Conservation (phyloP, 37 sponge, comb jelly and placozoan genomes). For the Eunapius fragilis region DNA sequence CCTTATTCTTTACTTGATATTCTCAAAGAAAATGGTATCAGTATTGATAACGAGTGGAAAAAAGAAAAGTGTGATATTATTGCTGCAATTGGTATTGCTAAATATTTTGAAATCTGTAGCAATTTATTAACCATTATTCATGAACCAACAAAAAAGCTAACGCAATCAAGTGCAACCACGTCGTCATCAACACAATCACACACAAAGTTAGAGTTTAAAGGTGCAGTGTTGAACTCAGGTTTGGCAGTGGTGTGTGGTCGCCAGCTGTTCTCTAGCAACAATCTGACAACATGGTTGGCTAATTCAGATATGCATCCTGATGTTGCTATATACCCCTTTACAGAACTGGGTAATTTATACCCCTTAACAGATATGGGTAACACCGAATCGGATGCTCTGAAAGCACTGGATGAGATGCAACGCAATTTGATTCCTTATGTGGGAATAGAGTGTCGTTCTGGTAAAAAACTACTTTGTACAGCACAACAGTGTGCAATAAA, state of each 20-base stretch:
- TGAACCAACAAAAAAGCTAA: neutral
- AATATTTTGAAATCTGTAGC: neutral
- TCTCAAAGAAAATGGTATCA: neutral
- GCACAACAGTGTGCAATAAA: neutral
- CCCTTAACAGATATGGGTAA: too few relatives aligned
- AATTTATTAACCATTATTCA: neutral
- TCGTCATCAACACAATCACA: neutral
- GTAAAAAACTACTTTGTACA: neutral
- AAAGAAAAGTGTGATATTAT: neutral
- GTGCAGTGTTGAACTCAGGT: neutral
- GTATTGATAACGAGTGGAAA: neutral
- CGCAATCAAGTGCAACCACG: neutral
- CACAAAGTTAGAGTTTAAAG: neutral
- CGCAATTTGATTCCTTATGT: neutral
- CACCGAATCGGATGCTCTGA: neutral
- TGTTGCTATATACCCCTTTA: neutral
- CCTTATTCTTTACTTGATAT: neutral
- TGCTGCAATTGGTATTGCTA: neutral
- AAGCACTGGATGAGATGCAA: neutral
- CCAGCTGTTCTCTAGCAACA: neutral
- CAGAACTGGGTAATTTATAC: neutral
- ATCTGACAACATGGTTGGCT: neutral
- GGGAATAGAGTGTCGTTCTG: neutral
- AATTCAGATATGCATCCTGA: neutral
- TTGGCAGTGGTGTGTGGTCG: neutral